phyloP scores from a whole-genome alignment of 2,113 vertebrate species.

The Sebastes fasciatus region DNA sequence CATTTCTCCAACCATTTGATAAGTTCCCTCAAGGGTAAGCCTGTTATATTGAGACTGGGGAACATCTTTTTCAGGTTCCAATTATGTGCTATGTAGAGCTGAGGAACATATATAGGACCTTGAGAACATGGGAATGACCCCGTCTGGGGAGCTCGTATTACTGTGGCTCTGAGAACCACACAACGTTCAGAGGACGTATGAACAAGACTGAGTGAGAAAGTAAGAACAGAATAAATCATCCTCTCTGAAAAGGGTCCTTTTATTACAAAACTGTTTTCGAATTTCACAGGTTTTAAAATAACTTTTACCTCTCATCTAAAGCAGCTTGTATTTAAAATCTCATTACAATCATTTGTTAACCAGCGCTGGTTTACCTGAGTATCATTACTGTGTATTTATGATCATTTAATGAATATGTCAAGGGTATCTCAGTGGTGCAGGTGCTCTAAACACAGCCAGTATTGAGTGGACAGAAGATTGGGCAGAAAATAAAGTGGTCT shows the following conservation, averaged over 20 bases:
- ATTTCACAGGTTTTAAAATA: no score
- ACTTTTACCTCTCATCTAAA: background rate
- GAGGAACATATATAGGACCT: no score
- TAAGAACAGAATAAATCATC: background rate
- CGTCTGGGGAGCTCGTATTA: no score
- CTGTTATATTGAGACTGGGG: no score
- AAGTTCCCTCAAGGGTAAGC: no score
- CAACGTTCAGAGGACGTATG: no score
- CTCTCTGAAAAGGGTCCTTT: background rate
- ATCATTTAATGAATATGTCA: conserved; percentile 30
- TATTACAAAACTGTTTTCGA: background rate
- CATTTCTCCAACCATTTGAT: no score
- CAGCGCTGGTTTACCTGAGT: background rate
- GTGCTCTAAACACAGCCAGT: conserved; percentile 1
- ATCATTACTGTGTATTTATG: conserved; percentile 47
- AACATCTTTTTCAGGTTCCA: no score
- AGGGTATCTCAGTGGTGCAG: conserved; percentile 13
- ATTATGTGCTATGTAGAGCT: no score
- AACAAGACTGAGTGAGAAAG: no score
- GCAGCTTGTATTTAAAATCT: conserved; percentile 7
- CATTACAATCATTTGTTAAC: background rate
- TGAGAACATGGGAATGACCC: no score
- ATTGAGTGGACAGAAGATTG: conserved; percentile 20
- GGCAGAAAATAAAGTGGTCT: background rate
- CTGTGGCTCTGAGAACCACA: no score